These are phyloP conservation scores for Spongilla lacustris DNA, from an alignment of 37 sponge, comb jelly and placozoan species.

Conservation along the genomic window DNA sequence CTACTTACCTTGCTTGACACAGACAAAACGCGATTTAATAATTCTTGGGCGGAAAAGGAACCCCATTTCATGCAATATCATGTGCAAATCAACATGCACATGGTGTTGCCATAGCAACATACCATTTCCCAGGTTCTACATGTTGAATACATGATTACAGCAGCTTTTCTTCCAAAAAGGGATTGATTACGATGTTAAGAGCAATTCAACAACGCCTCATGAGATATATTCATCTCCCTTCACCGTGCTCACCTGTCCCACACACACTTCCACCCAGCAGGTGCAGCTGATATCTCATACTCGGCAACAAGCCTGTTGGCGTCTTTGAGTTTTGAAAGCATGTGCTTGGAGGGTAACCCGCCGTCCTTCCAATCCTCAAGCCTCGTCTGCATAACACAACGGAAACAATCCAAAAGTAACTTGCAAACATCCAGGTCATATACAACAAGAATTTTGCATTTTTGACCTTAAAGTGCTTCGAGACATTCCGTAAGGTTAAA, in stretches of 20 bases:
- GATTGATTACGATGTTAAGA: not conserved
- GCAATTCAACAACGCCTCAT: not conserved
- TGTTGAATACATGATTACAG: not conserved
- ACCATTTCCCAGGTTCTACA: not conserved
- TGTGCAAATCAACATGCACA: not conserved
- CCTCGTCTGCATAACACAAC: conserved; percentile 36
- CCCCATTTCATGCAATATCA: not conserved
- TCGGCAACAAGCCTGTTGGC: not conserved
- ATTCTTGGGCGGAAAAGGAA: not conserved
- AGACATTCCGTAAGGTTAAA: no score
- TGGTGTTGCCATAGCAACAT: conserved; percentile 13
- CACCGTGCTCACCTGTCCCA: conserved; percentile 60
- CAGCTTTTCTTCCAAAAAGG: not conserved
- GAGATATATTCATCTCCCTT: not conserved
- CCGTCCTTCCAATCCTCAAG: conserved; percentile 68
- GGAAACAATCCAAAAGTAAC: not conserved
- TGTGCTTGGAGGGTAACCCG: conserved; percentile 33
- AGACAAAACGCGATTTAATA: not conserved
- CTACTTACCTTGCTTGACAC: not conserved
- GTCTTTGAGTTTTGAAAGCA: conserved; percentile 40
- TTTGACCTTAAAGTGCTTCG: no score
- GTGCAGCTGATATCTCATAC: conserved; percentile 32
- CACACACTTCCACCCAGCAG: conserved; percentile 51
- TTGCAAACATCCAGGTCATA: not conserved
- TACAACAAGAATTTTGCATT: no score